Percentiles rank a stretch among this genome's conserved stretches.
Evolutionary conservation across 2,888 invertebrate species (phyloP).

Genomic region (Drosophila rubida): DNA sequence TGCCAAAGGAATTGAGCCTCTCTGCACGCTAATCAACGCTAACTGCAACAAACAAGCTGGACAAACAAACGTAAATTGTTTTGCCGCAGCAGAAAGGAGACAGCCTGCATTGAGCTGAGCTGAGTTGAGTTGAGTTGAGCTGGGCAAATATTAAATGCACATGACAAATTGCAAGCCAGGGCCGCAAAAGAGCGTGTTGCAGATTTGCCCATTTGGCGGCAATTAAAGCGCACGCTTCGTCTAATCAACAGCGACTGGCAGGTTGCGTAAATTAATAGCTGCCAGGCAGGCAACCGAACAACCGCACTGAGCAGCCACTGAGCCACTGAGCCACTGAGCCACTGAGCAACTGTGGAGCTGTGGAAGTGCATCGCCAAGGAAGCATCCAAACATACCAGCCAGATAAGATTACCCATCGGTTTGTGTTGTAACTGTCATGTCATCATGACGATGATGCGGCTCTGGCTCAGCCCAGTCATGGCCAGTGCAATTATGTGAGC

Average conservation of each 20-base stretch:
- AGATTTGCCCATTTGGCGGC: constrained; percentile 77
- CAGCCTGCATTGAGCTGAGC: no score
- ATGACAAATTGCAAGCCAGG: constrained; percentile 72
- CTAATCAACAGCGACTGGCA: constrained; percentile 80
- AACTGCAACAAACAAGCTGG: constrained; percentile 81
- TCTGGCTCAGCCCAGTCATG: constrained; percentile 53
- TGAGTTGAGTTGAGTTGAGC: neutral
- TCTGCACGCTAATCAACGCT: constrained; percentile 77
- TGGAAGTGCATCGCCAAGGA: constrained; percentile 10
- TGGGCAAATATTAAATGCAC: constrained; percentile 73
- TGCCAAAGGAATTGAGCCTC: constrained; percentile 55
- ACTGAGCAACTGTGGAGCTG: neutral
- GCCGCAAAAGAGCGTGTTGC: constrained; percentile 68
- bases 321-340: neutral
- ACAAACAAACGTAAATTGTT: constrained; percentile 81
- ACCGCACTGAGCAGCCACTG: constrained; percentile 3
- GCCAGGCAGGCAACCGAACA: constrained; percentile 66
- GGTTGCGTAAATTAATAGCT: constrained; percentile 79
- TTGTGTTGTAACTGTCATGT: constrained; percentile 79
- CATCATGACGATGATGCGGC: constrained; percentile 78
- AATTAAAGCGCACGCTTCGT: constrained; percentile 80
- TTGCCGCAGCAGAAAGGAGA: constrained; percentile 24
- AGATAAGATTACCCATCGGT: constrained; percentile 68
- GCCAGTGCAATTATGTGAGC: constrained; percentile 76
- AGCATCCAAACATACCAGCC: constrained; percentile 27